Evolutionary conservation across 1,140 invertebrate genomes (phyloP).

Genomic region (Chrysomallon squamiferum): DNA sequence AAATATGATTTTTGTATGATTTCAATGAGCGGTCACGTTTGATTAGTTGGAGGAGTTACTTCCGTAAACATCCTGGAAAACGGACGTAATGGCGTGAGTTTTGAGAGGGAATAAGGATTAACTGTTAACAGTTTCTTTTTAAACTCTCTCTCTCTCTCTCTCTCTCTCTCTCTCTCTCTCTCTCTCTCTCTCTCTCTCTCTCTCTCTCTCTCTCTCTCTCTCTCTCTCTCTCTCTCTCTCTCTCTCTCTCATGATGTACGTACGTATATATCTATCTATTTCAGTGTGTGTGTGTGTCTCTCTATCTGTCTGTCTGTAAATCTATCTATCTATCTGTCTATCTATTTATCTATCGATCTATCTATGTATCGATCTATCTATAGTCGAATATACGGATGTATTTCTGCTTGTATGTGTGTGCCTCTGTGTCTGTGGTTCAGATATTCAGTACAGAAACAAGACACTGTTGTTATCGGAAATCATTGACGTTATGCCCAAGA

Average conservation of each 20-base stretch:
- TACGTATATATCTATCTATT: neutral
- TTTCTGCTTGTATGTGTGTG: too few species aligned
- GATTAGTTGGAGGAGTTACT: too few species aligned
- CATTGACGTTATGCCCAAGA: too few species aligned
- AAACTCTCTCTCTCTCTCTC: neutral
- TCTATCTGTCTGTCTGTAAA: conserved; percentile 6
- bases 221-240: conserved; percentile 2
- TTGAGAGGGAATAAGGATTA: too few species aligned
- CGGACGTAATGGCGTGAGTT: too few species aligned
- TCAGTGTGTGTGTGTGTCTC: conserved; percentile 4
- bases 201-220: neutral
- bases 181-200: neutral
- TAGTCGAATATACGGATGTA: neutral
- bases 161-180: conserved; percentile 7
- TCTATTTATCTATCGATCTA: neutral
- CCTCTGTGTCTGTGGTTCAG: too few species aligned
- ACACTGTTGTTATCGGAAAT: too few species aligned
- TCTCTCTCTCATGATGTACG: conserved; percentile 1
- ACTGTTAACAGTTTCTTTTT: neutral
- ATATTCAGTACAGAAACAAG: too few species aligned
- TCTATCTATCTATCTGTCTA: conserved; percentile 9
- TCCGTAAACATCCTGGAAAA: too few species aligned
- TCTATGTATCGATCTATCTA: neutral
- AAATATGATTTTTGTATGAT: too few species aligned
- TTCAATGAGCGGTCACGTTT: too few species aligned